Evolutionary conservation across 1,140 invertebrate species (phyloP).

Genomic region (Aphidius ervi): DNA sequence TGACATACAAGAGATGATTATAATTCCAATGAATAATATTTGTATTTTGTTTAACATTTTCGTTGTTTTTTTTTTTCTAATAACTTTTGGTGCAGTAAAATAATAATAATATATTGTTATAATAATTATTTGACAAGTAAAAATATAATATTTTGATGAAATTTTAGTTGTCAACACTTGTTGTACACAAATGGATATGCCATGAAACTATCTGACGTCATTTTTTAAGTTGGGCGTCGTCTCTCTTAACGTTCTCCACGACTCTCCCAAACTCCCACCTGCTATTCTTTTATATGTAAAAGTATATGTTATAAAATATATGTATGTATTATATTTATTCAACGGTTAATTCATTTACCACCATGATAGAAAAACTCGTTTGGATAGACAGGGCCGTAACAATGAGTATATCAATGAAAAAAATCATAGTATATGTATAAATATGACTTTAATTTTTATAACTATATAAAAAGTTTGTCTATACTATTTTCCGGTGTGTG

Average conservation of each 20-base stretch:
- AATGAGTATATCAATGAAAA: background rate
- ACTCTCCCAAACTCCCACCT: background rate
- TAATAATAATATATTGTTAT: too few species aligned
- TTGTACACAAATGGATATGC: slow-evolving; percentile 9
- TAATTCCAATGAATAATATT: too few species aligned
- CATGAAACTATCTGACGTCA: slow-evolving; percentile 30
- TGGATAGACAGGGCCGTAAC: background rate
- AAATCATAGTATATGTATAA: background rate
- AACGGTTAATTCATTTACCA: background rate
- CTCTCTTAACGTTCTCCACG: background rate
- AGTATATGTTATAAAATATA: background rate
- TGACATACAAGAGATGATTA: too few species aligned
- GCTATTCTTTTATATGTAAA: slow-evolving; percentile 2
- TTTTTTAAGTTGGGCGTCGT: slow-evolving; percentile 36
- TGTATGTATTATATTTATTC: background rate
- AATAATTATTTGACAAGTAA: too few species aligned
- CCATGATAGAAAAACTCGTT: background rate
- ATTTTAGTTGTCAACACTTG: slow-evolving; percentile 9
- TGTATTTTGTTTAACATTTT: too few species aligned
- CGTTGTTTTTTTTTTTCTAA: too few species aligned
- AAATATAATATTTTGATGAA: too few species aligned
- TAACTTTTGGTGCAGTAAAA: background rate
- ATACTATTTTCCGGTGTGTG: too few species aligned
- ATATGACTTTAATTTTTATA: too few species aligned
- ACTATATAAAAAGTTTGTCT: too few species aligned